Evolutionary conservation across 1,140 invertebrate species (phyloP).

Genomic region (Drosophila parvula): DNA sequence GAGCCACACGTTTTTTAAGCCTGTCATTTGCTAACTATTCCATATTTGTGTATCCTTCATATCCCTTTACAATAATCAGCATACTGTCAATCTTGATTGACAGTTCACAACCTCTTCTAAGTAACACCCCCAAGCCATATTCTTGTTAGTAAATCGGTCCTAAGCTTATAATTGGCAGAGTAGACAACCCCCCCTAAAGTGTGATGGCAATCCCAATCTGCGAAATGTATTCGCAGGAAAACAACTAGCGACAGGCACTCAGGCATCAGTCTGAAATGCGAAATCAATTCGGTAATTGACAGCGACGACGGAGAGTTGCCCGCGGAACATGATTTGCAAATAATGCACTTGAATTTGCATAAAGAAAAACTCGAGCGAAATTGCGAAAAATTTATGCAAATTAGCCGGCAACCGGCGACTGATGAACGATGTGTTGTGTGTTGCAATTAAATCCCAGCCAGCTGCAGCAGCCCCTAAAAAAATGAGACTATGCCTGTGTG

Average conservation of each 20-base stretch:
- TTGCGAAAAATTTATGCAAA: constrained; percentile 69
- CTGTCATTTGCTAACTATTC: not conserved
- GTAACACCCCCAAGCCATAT: not conserved
- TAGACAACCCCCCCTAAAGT: constrained; percentile 9
- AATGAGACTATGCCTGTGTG: constrained; percentile 14
- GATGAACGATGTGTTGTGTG: constrained; percentile 10
- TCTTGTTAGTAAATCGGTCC: constrained; percentile 41
- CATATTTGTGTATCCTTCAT: no score
- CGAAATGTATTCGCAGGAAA: constrained; percentile 1
- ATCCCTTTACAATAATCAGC: not conserved
- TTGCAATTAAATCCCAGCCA: constrained; percentile 70
- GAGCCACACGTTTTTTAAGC: no score
- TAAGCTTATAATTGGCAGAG: constrained; percentile 70
- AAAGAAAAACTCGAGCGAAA: constrained; percentile 42
- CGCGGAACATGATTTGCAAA: constrained; percentile 81
- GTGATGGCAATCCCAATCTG: constrained; percentile 1
- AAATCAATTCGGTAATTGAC: constrained; percentile 69
- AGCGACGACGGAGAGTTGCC: constrained; percentile 61
- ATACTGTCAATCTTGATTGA: constrained; percentile 1
- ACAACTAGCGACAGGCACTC: constrained; percentile 56
- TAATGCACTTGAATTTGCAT: constrained; percentile 83
- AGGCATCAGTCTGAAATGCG: constrained; percentile 30
- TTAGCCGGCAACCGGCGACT: constrained; percentile 48
- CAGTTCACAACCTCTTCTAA: not conserved
- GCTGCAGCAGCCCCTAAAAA: constrained; percentile 38